Conservation (phyloP, 2,797 vertebrate genomes). For the Typhlichthys eigenmanni region DNA sequence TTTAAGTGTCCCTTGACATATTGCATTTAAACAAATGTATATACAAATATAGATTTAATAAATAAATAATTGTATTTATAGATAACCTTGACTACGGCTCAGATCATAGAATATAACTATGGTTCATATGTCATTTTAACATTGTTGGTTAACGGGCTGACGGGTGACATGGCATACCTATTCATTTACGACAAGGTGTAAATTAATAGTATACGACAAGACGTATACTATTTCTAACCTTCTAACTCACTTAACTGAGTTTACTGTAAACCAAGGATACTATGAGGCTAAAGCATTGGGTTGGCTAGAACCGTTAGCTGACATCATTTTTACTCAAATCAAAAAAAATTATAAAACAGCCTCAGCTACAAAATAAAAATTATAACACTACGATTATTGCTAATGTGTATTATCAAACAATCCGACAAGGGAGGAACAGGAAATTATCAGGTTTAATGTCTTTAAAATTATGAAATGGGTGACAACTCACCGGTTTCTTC, state of each 20-base stretch:
- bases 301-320: constrained; percentile 39
- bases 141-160: too few relatives aligned
- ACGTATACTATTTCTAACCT: not conserved
- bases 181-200: too few relatives aligned
- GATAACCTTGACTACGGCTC: too few relatives aligned
- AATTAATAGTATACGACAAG: not conserved
- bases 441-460: too few relatives aligned
- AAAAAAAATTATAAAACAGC: not conserved
- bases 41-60: too few relatives aligned
- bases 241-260: not conserved
- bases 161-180: too few relatives aligned
- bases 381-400: fast-evolving
- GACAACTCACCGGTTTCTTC: constrained; percentile 62
- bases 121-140: too few relatives aligned
- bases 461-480: not conserved
- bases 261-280: not conserved
- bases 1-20: not conserved
- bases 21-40: too few relatives aligned
- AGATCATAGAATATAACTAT: too few relatives aligned
- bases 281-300: constrained; percentile 1
- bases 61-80: too few relatives aligned
- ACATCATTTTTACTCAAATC: not conserved
- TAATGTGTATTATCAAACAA: not conserved
- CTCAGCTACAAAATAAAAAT: not conserved
- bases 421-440: not conserved